Base-by-base conservation (phyloP, 1,140 invertebrate genomes). In the Aphidius gifuensis region DNA sequence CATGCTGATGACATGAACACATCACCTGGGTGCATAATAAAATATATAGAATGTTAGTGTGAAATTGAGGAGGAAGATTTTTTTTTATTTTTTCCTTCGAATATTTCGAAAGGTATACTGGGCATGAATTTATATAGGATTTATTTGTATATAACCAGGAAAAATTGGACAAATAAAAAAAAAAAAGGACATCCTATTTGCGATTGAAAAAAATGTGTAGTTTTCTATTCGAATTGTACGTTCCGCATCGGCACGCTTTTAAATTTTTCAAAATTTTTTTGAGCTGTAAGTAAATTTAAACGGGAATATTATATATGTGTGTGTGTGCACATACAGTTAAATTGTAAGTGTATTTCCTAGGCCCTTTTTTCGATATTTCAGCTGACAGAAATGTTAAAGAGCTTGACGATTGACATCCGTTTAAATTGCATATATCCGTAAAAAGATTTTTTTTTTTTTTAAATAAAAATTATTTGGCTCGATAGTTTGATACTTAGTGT, bases 211-310 rank as follows among this genome's bases (percentile, higher is more conserved):
- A 32, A 32, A 32, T 32, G 23, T 2, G 23, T 32, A 32, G 23
- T 32, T 32, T 32, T 44, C 64, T 65, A 69, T 71, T 71, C 61
- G 64, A 64, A 64, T 16, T 57, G 68, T 68, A 54, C 64, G 56
- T 68, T 66, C 65, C 66, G 67, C 53, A 70, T 66, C 67, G 66
- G 68, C 68, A 67, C 66, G 67, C 69, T 72, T 74, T 72, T 69
- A 63, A 68, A 70, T 72, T 70, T 64, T 64, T 62, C 51, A 42
- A 51, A 49, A 46, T 60, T 38, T 58, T 58, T 55, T 54, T 58
- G 59, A 32, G 23, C 23, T 32, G 23, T 3, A 32, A 32, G 23
- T 32, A 32, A 32, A 32, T 32, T 32, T 8, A 61, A 47, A 57
- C 32, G 57, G 43, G 23, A 47, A 57, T 59, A 45, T 51, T 49